Base-by-base conservation (phyloP, 2,888 invertebrate species). In the Strigamia crassipes region DNA sequence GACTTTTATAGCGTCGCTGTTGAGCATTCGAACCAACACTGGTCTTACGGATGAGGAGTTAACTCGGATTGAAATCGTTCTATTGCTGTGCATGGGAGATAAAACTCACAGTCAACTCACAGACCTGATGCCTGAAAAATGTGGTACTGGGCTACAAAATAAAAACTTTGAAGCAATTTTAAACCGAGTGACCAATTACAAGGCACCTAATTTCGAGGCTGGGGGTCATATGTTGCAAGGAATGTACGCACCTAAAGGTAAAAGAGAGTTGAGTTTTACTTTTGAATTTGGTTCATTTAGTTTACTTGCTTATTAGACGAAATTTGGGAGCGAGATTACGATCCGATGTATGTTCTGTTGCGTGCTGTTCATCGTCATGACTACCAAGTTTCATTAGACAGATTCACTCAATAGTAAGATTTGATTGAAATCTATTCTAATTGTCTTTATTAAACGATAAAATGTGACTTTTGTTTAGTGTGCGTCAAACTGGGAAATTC, bases 71-170 rank as follows among this genome's bases (percentile, higher is more conserved):
- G 98, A 99, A 90, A 96, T 99, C 91, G 94, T 96, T 83, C 95
- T 97, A 0, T 89, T 97, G 80, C 89, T 99, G 79, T 96, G 97
- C 85, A 96, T 97, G 87, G 93, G 94, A 46, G 97, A 98, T 89
- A 95, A 96, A 88, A 97, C 97, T 0, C 97, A 98, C 89, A 96
- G 96, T 84, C 97, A 97, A 87, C 90, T 99, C 78, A 92, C 96
- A 88, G 98, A 98, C 88, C 90, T 95, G 82, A 96, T 99, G 94
- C 98, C 98, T 0, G 98, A 98, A 89, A 91, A 96, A 27, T 96
- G 96, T 84, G 96, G 96, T n/a, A 95, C 94, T 85, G 84, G 85
- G 81, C 93, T 94, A 23, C 94, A 94, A 87, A 85, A 85, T 80
- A 91, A 94, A 86, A 95, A 96, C 89, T 96, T 96, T 86, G 96